Conservation (phyloP, 2,113 vertebrate genomes). For the Acrocephalus arundinaceus region DNA sequence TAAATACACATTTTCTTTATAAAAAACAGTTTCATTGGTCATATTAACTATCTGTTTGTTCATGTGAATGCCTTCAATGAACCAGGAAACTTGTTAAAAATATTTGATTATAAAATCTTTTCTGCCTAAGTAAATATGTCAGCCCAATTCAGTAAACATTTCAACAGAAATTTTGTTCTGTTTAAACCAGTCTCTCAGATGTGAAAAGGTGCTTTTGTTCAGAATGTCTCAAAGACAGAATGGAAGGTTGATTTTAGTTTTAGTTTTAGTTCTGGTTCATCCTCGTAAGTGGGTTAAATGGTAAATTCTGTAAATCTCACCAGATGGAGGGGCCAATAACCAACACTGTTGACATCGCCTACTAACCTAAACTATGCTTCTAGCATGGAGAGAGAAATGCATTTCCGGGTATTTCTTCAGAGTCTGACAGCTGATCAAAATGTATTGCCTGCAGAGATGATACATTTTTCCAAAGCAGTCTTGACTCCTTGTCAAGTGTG, state of each 20-base stretch:
- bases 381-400: background rate
- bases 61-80: background rate
- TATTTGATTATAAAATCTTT: background rate
- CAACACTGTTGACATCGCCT: background rate
- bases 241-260: background rate
- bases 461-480: background rate
- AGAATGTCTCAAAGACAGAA: background rate
- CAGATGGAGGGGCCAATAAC: background rate
- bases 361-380: background rate
- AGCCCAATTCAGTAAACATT: background rate
- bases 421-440: background rate
- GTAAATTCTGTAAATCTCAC: background rate
- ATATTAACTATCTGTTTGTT: background rate
- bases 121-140: background rate
- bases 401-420: background rate
- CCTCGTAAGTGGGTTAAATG: background rate
- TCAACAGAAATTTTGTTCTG: background rate
- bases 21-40: background rate
- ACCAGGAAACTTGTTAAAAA: background rate
- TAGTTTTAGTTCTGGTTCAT: background rate
- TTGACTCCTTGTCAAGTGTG: background rate
- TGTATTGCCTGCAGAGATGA: background rate
- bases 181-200: background rate
- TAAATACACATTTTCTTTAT: background rate
- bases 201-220: background rate